These are phyloP conservation scores for Betta splendens DNA, from an alignment of 2,797 vertebrate genomes.

Conservation along the genomic window DNA sequence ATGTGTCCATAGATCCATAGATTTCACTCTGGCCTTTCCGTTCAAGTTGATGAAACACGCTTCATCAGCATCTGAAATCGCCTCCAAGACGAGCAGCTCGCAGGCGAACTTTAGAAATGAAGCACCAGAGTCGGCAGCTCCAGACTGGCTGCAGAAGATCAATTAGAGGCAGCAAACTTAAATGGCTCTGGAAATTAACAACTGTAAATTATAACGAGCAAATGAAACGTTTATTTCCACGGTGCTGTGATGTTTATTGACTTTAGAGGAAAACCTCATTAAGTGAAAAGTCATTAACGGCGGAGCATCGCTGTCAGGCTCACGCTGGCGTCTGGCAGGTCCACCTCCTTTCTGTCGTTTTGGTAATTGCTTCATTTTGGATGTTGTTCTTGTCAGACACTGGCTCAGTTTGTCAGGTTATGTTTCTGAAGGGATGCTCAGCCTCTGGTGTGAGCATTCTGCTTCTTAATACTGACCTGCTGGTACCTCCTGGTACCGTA, in stretches of 20 bases:
- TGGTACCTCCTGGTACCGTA: too few species aligned
- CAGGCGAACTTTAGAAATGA: conserved; percentile 56
- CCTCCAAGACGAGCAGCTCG: conserved; percentile 52
- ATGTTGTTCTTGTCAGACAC: neutral
- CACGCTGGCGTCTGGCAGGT: neutral
- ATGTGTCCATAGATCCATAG: too few species aligned
- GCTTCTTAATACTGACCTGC: too few species aligned
- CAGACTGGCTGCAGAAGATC: conserved; percentile 58
- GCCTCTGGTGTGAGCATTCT: too few species aligned
- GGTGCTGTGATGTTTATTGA: conserved; percentile 13
- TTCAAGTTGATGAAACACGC: conserved; percentile 43
- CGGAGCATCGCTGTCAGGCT: neutral
- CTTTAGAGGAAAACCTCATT: neutral
- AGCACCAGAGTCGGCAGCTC: conserved; percentile 50
- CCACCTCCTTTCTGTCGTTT: too few species aligned
- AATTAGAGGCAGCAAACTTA: conserved; percentile 49
- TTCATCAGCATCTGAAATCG: conserved; percentile 39
- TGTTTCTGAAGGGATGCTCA: conserved; percentile 2
- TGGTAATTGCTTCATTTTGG: neutral
- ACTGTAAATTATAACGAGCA: conserved; percentile 20
- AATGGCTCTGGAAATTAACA: conserved; percentile 37
- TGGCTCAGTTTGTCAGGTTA: neutral
- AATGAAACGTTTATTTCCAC: conserved; percentile 23
- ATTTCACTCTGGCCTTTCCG: conserved; percentile 8
- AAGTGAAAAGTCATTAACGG: neutral